Evolutionary conservation across 2,888 invertebrate species (phyloP), one percentile per base, ranked within the genome.

Genomic region (Apantesis nais): DNA sequence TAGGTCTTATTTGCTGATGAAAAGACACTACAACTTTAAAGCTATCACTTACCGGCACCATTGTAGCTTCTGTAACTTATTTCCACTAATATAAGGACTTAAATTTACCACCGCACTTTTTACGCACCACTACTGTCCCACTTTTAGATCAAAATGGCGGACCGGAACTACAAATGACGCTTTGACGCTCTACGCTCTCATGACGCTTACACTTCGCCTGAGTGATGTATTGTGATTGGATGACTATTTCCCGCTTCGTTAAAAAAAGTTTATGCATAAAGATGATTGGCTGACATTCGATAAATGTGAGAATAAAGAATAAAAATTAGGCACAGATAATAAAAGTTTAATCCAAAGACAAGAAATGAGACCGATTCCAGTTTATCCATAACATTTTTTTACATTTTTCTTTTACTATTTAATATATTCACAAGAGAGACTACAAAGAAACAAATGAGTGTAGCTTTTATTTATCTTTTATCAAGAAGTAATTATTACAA

Each of bases 41-140:
- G 55, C 55, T 66, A 34, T 52, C 68, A 91, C 95, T 92, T 87
- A 95, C 95, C 92, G 94, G 93, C 82, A 95, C 88, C 95, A 95
- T 95, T 85, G 74, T 89, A 63, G 77, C 64, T 73, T 67, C 64
- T 71, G 39, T 73, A 73, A 73, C 75, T 73, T 78, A 75, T 73
- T 70, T 75, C 74, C 70, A 77, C 68, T 74, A 68, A 72, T 63
- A 67, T 62, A 60, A 11, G 9, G 67, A 63, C 66, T 70, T 75
- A 65, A 77, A 77, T 76, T 72, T 75, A 74, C 71, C 44, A 48
- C 65, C 77, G 73, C 74, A 76, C 62, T 74, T 80, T 77, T 70
- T 73, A 70, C 81, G 78, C 81, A 75, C 76, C 69, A 64, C 71
- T 62, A 65, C 67, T 71, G 73, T 61, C 74, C 72, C 39, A 70